phyloP scores from a whole-genome alignment of 2,797 vertebrate species.

The Poeciliopsis turneri region DNA sequence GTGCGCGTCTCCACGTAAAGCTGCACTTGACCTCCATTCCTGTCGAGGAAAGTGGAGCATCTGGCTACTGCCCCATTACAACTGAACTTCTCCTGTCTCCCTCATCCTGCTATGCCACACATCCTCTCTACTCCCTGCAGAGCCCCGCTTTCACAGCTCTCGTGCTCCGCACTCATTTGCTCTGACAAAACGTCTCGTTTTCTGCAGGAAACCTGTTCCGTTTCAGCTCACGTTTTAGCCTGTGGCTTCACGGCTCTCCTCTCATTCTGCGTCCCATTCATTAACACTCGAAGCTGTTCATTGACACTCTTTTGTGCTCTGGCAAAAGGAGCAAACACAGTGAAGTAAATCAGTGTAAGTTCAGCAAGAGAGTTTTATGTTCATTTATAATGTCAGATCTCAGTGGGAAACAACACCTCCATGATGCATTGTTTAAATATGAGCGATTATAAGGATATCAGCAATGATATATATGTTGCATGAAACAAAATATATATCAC shows the following conservation, averaged over 20 bases:
- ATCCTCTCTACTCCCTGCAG: conserved; percentile 59
- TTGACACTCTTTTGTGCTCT: conserved; percentile 28
- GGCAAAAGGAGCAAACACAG: conserved; percentile 33
- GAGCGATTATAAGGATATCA: background rate
- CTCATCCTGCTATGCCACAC: conserved; percentile 49
- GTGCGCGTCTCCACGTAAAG: conserved; percentile 71
- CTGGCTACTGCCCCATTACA: conserved; percentile 77
- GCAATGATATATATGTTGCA: background rate
- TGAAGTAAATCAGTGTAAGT: conserved; percentile 25
- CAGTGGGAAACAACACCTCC: conserved; percentile 14
- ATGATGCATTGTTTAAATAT: background rate
- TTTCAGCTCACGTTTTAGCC: conserved; percentile 54
- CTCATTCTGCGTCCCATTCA: conserved; percentile 24
- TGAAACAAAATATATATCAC: background rate
- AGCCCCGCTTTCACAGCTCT: conserved; percentile 54
- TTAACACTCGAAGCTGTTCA: conserved; percentile 29
- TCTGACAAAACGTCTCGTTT: conserved; percentile 55
- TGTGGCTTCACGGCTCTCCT: conserved; percentile 46
- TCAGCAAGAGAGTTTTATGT: conserved; percentile 13
- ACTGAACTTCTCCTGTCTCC: conserved; percentile 41
- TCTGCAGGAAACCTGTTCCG: conserved; percentile 46
- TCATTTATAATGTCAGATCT: conserved; percentile 11
- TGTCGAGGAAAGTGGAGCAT: conserved; percentile 84
- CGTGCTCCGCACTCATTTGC: conserved; percentile 25
- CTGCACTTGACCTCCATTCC: conserved; percentile 85